Evolutionary conservation across 2,113 vertebrate genomes (phyloP).

Genomic region (Setophaga petechia): DNA sequence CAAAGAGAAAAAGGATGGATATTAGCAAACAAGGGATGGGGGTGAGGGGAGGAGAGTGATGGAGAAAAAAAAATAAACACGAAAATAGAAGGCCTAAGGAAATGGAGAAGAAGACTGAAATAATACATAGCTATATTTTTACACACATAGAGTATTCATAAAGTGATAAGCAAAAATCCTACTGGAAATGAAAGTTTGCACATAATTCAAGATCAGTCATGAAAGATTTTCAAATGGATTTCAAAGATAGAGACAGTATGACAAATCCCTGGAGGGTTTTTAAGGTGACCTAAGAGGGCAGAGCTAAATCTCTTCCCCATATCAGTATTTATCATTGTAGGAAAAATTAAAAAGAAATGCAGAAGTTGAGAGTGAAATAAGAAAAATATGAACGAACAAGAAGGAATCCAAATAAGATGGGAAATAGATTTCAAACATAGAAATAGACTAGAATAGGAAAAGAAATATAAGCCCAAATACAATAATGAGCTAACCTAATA

Average conservation of each 20-base stretch:
- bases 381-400: neutral
- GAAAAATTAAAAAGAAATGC: neutral
- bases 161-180: neutral
- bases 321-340: neutral
- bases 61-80: accelerated
- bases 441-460: neutral
- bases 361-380: neutral
- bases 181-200: neutral
- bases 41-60: accelerated
- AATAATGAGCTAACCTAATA: neutral
- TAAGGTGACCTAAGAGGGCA: neutral
- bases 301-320: neutral
- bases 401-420: neutral
- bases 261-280: neutral
- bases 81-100: neutral
- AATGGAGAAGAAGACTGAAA: neutral
- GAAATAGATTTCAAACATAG: neutral
- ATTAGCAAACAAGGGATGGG: neutral
- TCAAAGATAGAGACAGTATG: neutral
- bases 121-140: neutral
- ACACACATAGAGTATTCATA: neutral
- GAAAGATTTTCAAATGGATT: neutral
- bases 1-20: neutral
- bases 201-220: neutral
- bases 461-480: neutral